Conservation (phyloP, 2,888 invertebrate genomes). For the Holacanthella duospinosa region DNA sequence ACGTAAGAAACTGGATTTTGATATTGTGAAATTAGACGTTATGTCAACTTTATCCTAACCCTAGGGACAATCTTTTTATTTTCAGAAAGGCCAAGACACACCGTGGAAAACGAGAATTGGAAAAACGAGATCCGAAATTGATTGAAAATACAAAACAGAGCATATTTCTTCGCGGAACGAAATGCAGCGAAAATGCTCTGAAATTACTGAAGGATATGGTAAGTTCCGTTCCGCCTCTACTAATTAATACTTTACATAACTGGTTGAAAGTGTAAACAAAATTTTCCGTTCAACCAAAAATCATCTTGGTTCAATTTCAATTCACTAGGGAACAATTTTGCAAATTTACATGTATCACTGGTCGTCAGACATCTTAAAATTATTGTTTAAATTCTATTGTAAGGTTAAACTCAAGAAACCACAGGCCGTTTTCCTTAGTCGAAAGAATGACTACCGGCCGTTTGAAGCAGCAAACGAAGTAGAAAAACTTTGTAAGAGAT, state of each 20-base stretch:
- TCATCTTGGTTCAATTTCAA: no score
- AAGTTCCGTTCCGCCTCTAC: no score
- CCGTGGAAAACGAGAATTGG: slow-evolving; percentile 71
- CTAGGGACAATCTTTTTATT: no score
- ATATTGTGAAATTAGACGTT: slow-evolving; percentile 4
- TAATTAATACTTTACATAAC: background rate
- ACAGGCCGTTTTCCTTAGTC: slow-evolving; percentile 59
- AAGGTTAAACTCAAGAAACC: slow-evolving; percentile 75
- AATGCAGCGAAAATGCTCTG: slow-evolving; percentile 58
- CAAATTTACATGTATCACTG: no score
- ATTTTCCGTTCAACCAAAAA: no score
- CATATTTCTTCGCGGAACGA: slow-evolving; percentile 74
- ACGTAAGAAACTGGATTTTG: slow-evolving; percentile 40
- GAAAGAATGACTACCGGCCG: slow-evolving; percentile 80
- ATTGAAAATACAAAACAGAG: slow-evolving; percentile 77
- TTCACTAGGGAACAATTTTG: no score
- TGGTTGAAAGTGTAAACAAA: background rate
- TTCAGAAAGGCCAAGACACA: slow-evolving; percentile 77
- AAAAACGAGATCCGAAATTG: slow-evolving; percentile 72
- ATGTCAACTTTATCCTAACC: no score
- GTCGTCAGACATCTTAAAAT: background rate
- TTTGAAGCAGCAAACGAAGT: slow-evolving; percentile 82
- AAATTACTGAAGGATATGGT: slow-evolving; percentile 72
- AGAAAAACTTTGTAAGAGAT: slow-evolving; percentile 60
- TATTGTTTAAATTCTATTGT: background rate